Evolutionary conservation across 2,113 vertebrate genomes (phyloP).

Genomic region (Erpornis zantholeuca): DNA sequence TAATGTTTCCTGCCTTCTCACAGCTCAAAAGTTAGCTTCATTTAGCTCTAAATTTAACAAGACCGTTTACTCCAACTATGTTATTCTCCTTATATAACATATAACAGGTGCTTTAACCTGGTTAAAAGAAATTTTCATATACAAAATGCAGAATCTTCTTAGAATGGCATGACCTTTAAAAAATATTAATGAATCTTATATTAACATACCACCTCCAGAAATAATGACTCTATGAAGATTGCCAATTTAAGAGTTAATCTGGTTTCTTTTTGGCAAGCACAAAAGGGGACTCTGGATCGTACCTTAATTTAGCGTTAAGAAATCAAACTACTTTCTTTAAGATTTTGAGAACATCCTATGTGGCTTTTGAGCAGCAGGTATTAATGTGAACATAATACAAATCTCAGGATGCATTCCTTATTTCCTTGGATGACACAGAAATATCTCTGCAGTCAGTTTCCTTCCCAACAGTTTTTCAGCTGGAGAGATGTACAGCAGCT

Average conservation of each 20-base stretch:
- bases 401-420: neutral
- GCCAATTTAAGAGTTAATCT: neutral
- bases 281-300: neutral
- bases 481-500: rapidly evolving
- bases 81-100: neutral
- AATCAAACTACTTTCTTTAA: neutral
- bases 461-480: neutral
- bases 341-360: neutral
- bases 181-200: neutral
- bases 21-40: neutral
- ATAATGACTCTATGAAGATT: neutral
- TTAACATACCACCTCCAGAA: neutral
- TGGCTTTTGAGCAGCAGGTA: neutral
- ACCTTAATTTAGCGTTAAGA: neutral
- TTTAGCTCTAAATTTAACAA: neutral
- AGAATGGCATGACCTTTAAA: neutral
- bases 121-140: neutral
- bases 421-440: neutral
- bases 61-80: neutral
- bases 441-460: neutral
- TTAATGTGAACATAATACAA: neutral
- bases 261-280: neutral
- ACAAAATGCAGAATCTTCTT: neutral
- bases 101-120: neutral
- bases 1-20: neutral